A percentile compares a stretch with the other conserved stretches of the same genome.
phyloP scores from a whole-genome alignment of 2,797 vertebrate species.

The Acipenser ruthenus region DNA sequence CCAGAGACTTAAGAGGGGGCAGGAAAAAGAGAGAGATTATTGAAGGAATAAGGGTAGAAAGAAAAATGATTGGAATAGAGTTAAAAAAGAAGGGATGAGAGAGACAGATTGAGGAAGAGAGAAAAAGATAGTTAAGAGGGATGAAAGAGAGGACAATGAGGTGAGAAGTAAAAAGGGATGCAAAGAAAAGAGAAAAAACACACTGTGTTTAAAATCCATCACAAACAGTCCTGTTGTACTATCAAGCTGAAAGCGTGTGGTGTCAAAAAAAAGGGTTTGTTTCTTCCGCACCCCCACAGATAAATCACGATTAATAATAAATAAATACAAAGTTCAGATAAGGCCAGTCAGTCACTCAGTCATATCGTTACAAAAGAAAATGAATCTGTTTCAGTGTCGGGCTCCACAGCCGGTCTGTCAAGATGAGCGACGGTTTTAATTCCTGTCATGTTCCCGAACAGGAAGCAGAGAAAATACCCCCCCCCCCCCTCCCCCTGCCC shows the following conservation, averaged over 20 bases:
- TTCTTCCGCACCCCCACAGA: not conserved
- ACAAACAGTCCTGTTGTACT: not conserved
- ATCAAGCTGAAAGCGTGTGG: too few relatives aligned
- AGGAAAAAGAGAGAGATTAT: too few relatives aligned
- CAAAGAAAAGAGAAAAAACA: not conserved
- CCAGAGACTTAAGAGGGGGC: too few relatives aligned
- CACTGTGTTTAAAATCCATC: not conserved
- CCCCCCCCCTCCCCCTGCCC: too few relatives aligned
- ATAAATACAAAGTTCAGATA: not conserved
- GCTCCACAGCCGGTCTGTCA: conserved; percentile 30
- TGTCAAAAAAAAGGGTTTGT: not conserved
- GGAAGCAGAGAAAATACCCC: not conserved
- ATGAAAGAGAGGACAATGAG: too few relatives aligned
- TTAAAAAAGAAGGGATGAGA: too few relatives aligned
- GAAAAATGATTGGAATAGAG: too few relatives aligned
- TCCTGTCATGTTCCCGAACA: conserved; percentile 37
- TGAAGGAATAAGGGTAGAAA: too few relatives aligned
- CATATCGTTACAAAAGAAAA: conserved; percentile 13
- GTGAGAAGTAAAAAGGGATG: not conserved
- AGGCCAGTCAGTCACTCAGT: conserved; percentile 13
- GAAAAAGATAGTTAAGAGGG: too few relatives aligned
- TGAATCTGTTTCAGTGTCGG: conserved; percentile 15
- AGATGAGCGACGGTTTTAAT: conserved; percentile 51
- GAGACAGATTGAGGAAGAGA: too few relatives aligned
- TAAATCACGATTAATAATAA: conserved; percentile 13